Percentiles rank a stretch among this genome's conserved stretches.
Evolutionary conservation across 1,140 invertebrate species (phyloP).

Genomic region (Aphelinus certus): DNA sequence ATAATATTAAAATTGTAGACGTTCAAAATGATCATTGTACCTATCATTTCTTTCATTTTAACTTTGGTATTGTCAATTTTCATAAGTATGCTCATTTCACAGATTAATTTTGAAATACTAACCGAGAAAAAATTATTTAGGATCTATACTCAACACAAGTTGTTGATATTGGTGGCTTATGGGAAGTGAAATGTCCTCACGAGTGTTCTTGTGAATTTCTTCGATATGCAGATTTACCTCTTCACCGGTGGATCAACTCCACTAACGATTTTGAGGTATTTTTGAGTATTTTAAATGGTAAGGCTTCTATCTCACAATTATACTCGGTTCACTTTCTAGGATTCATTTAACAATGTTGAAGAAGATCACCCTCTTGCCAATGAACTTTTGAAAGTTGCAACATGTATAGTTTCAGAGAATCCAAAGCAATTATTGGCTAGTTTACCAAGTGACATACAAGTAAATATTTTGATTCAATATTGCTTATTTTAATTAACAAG

Average conservation of each 20-base stretch:
- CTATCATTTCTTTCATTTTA: slow-evolving; percentile 28
- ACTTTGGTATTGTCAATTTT: slow-evolving; percentile 33
- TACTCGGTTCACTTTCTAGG: slow-evolving; percentile 28
- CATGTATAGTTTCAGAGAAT: slow-evolving; percentile 68
- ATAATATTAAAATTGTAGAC: slow-evolving; percentile 14
- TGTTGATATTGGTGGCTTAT: slow-evolving; percentile 52
- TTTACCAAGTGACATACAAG: slow-evolving; percentile 69
- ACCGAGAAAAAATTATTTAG: slow-evolving; percentile 25
- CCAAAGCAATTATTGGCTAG: slow-evolving; percentile 61
- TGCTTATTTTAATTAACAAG: neutral
- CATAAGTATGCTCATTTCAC: no score
- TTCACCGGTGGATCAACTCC: slow-evolving; percentile 55
- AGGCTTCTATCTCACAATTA: neutral
- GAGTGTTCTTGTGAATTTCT: slow-evolving; percentile 57
- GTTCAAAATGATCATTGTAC: slow-evolving; percentile 30
- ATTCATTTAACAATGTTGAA: slow-evolving; percentile 15
- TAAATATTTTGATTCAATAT: slow-evolving; percentile 48
- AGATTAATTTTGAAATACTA: no score
- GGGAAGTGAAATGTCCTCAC: slow-evolving; percentile 56
- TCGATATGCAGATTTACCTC: slow-evolving; percentile 51
- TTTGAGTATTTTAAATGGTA: neutral
- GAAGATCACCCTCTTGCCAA: slow-evolving; percentile 43
- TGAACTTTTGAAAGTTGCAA: slow-evolving; percentile 67
- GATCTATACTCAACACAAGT: slow-evolving; percentile 41
- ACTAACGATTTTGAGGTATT: slow-evolving; percentile 39